Evolutionary conservation across 2,797 vertebrate species (phyloP), one percentile per base, ranked within the genome.

Genomic region (Channa striata): DNA sequence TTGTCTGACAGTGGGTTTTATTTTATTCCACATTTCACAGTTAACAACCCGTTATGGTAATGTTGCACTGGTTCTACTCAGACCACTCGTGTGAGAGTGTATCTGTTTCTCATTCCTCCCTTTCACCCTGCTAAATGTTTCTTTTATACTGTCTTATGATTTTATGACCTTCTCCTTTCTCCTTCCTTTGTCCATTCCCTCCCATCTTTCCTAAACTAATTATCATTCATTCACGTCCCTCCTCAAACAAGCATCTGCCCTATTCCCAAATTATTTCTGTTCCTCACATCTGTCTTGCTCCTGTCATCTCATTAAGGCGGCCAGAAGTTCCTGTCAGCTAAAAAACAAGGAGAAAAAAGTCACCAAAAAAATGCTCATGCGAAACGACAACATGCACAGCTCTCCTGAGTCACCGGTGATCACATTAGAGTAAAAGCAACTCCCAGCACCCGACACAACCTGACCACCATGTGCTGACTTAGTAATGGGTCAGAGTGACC

Each of bases 361-460:
- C 2, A 36, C 12, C 17, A 21, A 58, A 17, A 11, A 11, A n/a
- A n/a, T n/a, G n/a, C n/a, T n/a, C n/a, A n/a, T 9, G 14, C 39
- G 37, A 54, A 67, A 44, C 25, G 12, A 57, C 21, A 56, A 48
- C 36, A 61, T 37, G 64, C 19, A 40, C 17, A 49, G 11, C 21
- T 33, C 39, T 8, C n/a, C 20, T 61, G 46, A 71, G 54, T 52
- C 34, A 71, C n/a, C 25, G 5, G 11, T 9, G 25, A 57, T 77
- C 40, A 77, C 53, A 74, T 50, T 42, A 25, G 49, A 75, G 61
- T 62, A 23, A 44, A 54, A 81, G 36, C 44, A 43, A 51, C 58
- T 69, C 46, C 49, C 47, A 20, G 48, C n/a, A 47, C 48, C 47
- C 6, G 13, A 49, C 50, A 49, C 9, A 49, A 43, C 17, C 59